These are phyloP conservation scores for Sinhomidia bicolor DNA, from an alignment of 2,888 invertebrate genomes.

Conservation along the genomic window DNA sequence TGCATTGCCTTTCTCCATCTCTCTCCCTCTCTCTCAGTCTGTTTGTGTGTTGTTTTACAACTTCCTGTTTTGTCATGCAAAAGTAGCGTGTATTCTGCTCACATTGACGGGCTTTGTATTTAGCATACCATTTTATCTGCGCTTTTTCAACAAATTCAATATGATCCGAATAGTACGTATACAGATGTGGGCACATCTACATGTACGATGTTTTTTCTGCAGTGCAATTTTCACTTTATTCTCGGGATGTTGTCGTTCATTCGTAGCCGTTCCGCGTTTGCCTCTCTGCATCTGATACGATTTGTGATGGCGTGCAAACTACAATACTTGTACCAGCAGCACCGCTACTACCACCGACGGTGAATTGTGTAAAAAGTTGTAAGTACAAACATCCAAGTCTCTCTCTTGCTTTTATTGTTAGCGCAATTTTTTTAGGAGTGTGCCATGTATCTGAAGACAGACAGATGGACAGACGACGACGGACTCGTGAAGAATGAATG, in stretches of 20 bases:
- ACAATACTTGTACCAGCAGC: background rate
- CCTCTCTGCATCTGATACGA: constrained; percentile 36
- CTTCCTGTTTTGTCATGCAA: background rate
- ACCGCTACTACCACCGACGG: background rate
- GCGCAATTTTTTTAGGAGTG: constrained; percentile 24
- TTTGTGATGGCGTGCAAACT: constrained; percentile 18
- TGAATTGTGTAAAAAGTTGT: background rate
- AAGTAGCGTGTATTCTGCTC: background rate
- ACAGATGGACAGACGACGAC: constrained; percentile 64
- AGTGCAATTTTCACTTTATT: constrained; percentile 53
- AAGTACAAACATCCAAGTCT: constrained; percentile 33
- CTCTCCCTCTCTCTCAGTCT: background rate
- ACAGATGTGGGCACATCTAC: background rate
- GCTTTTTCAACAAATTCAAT: background rate
- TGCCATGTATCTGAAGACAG: constrained; percentile 57
- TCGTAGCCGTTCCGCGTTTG: background rate
- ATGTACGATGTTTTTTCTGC: constrained; percentile 14
- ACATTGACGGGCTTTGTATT: background rate
- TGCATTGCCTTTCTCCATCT: constrained; percentile 28
- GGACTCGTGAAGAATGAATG: constrained; percentile 64
- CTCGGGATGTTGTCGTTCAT: background rate
- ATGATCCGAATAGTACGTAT: background rate
- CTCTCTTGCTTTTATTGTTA: constrained; percentile 38
- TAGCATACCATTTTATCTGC: constrained; percentile 13
- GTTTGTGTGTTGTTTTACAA: constrained; percentile 27